phyloP scores from a whole-genome alignment of 2,797 vertebrate genomes.

The Salmo trutta region DNA sequence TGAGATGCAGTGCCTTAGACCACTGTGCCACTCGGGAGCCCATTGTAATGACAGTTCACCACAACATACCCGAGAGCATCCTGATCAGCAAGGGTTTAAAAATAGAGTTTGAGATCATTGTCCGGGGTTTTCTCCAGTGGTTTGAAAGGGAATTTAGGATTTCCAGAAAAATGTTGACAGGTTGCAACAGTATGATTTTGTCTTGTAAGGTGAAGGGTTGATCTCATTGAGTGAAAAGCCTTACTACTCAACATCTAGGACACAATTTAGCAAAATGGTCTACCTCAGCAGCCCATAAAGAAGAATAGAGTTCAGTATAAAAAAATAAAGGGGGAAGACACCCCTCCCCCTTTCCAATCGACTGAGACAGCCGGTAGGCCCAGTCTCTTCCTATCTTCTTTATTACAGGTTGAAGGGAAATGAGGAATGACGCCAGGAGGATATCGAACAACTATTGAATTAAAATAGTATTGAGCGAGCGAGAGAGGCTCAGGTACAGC shows the following conservation, averaged over 20 bases:
- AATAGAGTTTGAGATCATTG: too few relatives aligned
- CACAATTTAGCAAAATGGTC: not conserved
- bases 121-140: too few relatives aligned
- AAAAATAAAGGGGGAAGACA: too few relatives aligned
- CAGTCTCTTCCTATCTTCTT: slow-evolving; percentile 16
- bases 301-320: too few relatives aligned
- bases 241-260: not conserved
- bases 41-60: too few relatives aligned
- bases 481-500: slow-evolving; percentile 6
- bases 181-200: not conserved
- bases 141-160: too few relatives aligned
- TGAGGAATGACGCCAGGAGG: slow-evolving; percentile 27
- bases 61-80: too few relatives aligned
- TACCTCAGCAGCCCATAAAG: too few relatives aligned
- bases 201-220: not conserved
- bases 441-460: slow-evolving; percentile 21
- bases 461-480: slow-evolving; percentile 20
- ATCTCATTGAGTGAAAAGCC: not conserved
- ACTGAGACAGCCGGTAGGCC: slow-evolving; percentile 20
- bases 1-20: too few relatives aligned
- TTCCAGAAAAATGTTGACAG: too few relatives aligned
- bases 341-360: slow-evolving; percentile 13
- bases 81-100: too few relatives aligned
- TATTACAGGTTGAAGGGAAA: slow-evolving; percentile 29
- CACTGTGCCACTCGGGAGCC: too few relatives aligned